Conservation (phyloP, 2,797 vertebrate species). For the Onychomys torridus region DNA sequence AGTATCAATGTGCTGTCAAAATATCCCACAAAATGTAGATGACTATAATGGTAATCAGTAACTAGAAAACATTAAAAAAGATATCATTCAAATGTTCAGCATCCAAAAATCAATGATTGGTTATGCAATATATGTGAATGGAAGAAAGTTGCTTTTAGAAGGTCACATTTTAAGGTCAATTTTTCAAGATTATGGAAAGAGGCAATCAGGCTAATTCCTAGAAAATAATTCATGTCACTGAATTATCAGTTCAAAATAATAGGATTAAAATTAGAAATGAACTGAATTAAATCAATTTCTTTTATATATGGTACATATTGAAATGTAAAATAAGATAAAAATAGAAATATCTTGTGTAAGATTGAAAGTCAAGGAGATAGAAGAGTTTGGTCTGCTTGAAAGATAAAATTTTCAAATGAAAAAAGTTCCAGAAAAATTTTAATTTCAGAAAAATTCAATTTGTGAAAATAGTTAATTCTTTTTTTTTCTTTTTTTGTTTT, state of each 20-base stretch:
- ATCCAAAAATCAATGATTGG: conserved; percentile 6
- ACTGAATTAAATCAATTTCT: conserved; percentile 64
- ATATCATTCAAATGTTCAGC: conserved; percentile 2
- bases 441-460: background rate
- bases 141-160: conserved; percentile 14
- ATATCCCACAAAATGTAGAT: background rate
- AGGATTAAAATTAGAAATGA: conserved; percentile 68
- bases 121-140: background rate
- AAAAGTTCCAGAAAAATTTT: background rate
- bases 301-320: background rate
- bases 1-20: no score
- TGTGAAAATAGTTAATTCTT: background rate
- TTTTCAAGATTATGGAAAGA: conserved; percentile 63
- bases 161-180: conserved; percentile 59
- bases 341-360: conserved; percentile 18
- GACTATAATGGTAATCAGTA: background rate
- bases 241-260: conserved; percentile 63
- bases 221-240: conserved; percentile 63
- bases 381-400: background rate
- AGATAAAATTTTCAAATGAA: conserved; percentile 19
- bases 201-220: conserved; percentile 23
- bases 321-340: conserved; percentile 34
- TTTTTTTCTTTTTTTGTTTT: no score
- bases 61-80: background rate
- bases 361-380: background rate